Evolutionary conservation across 2,113 vertebrate species (phyloP), one percentile per base, ranked within the genome.

Genomic region (Micronycteris hirsuta): DNA sequence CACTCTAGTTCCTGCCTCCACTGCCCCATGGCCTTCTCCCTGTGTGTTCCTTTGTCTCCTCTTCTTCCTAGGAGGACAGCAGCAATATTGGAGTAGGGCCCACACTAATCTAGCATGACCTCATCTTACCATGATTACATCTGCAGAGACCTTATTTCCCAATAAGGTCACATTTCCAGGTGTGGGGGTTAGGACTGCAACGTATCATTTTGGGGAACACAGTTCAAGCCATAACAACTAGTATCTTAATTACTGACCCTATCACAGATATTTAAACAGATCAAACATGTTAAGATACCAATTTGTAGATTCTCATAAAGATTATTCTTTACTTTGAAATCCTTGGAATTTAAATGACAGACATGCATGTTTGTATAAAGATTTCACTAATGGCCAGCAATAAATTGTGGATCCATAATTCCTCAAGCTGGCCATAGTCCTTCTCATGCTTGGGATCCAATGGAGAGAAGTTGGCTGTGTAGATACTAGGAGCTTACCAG

Each of bases 271-370:
- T 97, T 96, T 96, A 92, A 96, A 92, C 92, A 96, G 56, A 81
- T 93, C 96, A 96, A 96, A 89, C 96, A 97, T 96, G 96, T 97
- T 97, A 97, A 98, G 93, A 78, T 52, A 45, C 38, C 56, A 19
- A 45, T 61, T 54, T 49, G 86, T 86, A 93, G 84, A 96, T 94
- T 94, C 97, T 97, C 74, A 94, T 95, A 90, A 90, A 97, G 82
- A 67, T 91, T 83, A 97, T 97, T 92, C 97, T 94, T 98, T 97
- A 90, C 65, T 96, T 96, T 95, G 89, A 96, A 97, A 96, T 96
- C 85, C 61, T 97, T 97, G 85, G 77, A 96, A 97, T 97, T 96
- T 97, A 70, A 94, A 97, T 97, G 93, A 88, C 93, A 76, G 78
- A 45, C 84, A 58, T 93, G 56, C 36, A 86, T 92, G 83, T 97